A percentile compares a stretch with the other conserved stretches of the same genome.
These are phyloP conservation scores for Diuraphis noxia DNA, from an alignment of 1,140 invertebrate species.

Conservation along the genomic window DNA sequence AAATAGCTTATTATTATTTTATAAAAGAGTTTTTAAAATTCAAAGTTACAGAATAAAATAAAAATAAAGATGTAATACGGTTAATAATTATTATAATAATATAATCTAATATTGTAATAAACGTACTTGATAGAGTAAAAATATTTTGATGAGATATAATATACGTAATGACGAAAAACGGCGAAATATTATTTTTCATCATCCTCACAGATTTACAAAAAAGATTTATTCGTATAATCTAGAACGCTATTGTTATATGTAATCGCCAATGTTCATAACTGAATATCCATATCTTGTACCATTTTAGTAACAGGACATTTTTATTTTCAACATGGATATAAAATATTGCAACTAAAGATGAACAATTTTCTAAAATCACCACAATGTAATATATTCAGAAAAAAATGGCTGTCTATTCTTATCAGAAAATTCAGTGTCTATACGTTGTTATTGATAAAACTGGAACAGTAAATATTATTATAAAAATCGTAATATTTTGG, in stretches of 20 bases:
- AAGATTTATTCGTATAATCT: background rate
- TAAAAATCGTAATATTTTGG: background rate
- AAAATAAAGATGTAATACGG: background rate
- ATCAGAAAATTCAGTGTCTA: background rate
- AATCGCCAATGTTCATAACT: background rate
- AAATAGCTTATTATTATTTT: too few species aligned
- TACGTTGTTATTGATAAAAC: background rate
- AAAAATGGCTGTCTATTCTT: background rate
- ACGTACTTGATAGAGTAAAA: background rate
- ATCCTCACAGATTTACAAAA: background rate
- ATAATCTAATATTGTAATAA: background rate
- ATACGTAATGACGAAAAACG: accelerated
- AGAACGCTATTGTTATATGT: background rate
- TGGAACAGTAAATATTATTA: background rate
- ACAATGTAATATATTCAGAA: background rate
- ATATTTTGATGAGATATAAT: background rate
- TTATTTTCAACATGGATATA: background rate
- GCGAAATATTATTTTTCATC: background rate
- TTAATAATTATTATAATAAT: background rate
- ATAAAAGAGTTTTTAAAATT: too few species aligned
- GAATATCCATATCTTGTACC: background rate
- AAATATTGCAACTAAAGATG: background rate
- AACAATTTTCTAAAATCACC: background rate
- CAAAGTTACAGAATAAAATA: background rate
- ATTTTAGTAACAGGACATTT: background rate